A percentile compares a stretch with the other conserved stretches of the same genome.
Conservation (phyloP, 1,140 invertebrate species). For the Apis dorsata region DNA sequence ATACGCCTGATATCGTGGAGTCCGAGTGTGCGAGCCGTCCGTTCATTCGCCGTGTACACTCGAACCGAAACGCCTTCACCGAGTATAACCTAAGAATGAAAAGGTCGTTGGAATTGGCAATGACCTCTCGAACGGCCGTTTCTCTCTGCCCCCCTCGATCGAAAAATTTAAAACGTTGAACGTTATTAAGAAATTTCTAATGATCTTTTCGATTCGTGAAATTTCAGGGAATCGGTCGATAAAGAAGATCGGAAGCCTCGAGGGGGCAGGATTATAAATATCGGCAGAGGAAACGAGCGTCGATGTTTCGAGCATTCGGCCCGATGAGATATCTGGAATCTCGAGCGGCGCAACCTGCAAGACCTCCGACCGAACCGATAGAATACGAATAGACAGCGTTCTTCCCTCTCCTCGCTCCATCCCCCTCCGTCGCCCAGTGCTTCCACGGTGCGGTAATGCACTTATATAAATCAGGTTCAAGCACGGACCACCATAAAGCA, state of each 20-base stretch:
- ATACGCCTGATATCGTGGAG: conserved; percentile 76
- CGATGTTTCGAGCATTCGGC: conserved; percentile 14
- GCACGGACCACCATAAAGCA: conserved; percentile 80
- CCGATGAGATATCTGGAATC: conserved; percentile 24
- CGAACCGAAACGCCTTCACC: conserved; percentile 27
- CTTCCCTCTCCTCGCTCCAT: background rate
- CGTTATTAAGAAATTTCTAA: background rate
- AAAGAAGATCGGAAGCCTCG: background rate
- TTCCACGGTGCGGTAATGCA: conserved; percentile 76
- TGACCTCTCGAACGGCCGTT: conserved; percentile 50
- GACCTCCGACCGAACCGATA: conserved; percentile 42
- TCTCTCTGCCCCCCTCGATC: background rate
- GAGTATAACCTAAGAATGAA: conserved; percentile 64
- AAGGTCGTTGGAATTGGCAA: conserved; percentile 65
- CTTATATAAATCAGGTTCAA: conserved; percentile 81
- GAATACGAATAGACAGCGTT: conserved; percentile 50
- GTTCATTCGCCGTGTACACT: background rate
- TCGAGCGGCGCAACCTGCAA: conserved; percentile 36
- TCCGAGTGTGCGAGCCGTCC: conserved; percentile 61
- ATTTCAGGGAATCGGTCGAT: too few relatives aligned
- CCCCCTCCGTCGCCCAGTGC: background rate
- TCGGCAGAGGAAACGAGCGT: background rate
- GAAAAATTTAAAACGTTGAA: too few relatives aligned
- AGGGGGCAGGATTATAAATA: conserved; percentile 20
- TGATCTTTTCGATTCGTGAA: background rate